A percentile compares a stretch with the other conserved stretches of the same genome.
Conservation (phyloP, 2,888 invertebrate genomes). For the Tigriopus californicus region DNA sequence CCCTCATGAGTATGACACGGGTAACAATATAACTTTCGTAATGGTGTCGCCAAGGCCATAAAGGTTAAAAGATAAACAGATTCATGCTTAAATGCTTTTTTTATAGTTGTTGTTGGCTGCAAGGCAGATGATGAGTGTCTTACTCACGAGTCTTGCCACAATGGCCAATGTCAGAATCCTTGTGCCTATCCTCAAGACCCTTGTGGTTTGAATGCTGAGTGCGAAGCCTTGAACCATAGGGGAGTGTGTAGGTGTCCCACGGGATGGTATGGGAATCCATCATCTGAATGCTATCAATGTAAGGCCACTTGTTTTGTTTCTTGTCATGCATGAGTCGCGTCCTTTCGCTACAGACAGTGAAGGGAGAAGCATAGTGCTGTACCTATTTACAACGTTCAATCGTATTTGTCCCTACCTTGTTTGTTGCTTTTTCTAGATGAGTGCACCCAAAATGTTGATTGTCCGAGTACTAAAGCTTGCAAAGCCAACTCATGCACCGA, state of each 20-base stretch:
- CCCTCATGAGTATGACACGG: too few species aligned
- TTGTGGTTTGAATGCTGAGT: constrained; percentile 64
- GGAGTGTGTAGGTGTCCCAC: constrained; percentile 23
- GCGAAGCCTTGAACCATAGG: constrained; percentile 26
- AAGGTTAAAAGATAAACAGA: too few species aligned
- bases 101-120: constrained; percentile 18
- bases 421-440: constrained; percentile 17
- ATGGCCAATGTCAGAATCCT: constrained; percentile 66
- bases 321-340: background rate
- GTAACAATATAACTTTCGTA: too few species aligned
- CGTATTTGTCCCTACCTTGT: too few species aligned
- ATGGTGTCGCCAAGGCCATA: too few species aligned
- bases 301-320: background rate
- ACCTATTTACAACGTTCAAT: too few species aligned
- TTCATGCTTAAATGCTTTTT: too few species aligned
- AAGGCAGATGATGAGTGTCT: constrained; percentile 50
- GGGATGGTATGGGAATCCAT: constrained; percentile 22
- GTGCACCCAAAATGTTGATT: constrained; percentile 23
- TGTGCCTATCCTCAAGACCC: constrained; percentile 34
- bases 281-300: constrained; percentile 2
- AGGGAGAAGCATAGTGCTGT: too few species aligned
- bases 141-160: constrained; percentile 38
- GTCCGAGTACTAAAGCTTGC: constrained; percentile 24
- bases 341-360: too few species aligned
- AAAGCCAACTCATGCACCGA: constrained; percentile 21